Evolutionary conservation across 2,888 invertebrate species (phyloP).

Genomic region (Andrena trimmerana): DNA sequence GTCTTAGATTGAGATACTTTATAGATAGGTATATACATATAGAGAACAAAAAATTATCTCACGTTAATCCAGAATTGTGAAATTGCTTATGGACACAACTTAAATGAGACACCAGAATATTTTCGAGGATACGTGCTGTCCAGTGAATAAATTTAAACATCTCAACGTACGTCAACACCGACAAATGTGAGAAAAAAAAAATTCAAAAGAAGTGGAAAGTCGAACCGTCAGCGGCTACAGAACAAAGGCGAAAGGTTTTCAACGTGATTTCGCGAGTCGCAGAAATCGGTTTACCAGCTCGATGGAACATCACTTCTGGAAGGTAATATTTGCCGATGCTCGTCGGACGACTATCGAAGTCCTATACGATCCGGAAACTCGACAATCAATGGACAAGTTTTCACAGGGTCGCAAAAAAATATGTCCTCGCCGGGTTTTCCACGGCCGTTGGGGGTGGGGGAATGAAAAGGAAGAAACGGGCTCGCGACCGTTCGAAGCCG

Average conservation of each 20-base stretch:
- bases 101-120: too few relatives aligned
- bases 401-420: slow-evolving; percentile 30
- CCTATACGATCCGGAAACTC: slow-evolving; percentile 39
- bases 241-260: neutral
- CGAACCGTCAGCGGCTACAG: neutral
- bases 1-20: too few relatives aligned
- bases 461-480: slow-evolving; percentile 19
- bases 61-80: too few relatives aligned
- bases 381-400: slow-evolving; percentile 26
- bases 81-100: too few relatives aligned
- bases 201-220: neutral
- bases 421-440: slow-evolving; percentile 35
- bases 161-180: neutral
- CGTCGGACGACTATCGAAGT: slow-evolving; percentile 43
- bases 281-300: slow-evolving; percentile 17
- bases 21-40: too few relatives aligned
- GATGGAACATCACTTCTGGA: slow-evolving; percentile 10
- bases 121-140: too few relatives aligned
- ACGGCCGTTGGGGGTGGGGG: slow-evolving; percentile 24
- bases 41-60: too few relatives aligned
- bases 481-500: slow-evolving; percentile 38
- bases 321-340: slow-evolving; percentile 37
- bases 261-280: slow-evolving; percentile 26
- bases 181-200: neutral
- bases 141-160: too few relatives aligned